Conservation (phyloP, 2,888 invertebrate species). For the Megalurothrips usitatus region DNA sequence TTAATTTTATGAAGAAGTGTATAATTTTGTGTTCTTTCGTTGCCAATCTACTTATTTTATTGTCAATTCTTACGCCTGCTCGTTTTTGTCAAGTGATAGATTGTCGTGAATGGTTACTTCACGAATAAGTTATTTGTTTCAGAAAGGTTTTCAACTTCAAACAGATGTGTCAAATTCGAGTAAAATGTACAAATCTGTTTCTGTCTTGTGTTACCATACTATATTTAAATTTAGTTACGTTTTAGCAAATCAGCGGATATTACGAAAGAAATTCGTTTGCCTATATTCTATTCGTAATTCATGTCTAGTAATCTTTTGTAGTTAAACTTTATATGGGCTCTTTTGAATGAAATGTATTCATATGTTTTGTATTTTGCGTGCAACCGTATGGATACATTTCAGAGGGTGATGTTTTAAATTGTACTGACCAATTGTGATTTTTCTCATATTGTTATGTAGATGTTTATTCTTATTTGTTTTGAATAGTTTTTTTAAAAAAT, state of each 20-base stretch:
- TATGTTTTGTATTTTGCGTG: conserved; percentile 12
- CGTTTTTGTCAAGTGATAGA: conserved; percentile 23
- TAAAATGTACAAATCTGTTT: conserved; percentile 23
- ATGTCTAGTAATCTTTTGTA: conserved; percentile 27
- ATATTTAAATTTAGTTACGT: conserved; percentile 27
- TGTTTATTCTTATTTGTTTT: conserved; percentile 27
- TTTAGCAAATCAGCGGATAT: conserved; percentile 23
- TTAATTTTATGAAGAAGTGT: conserved; percentile 13
- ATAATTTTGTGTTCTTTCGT: conserved; percentile 27
- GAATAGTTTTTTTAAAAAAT: conserved; percentile 21
- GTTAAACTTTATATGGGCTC: conserved; percentile 25
- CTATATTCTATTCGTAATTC: conserved; percentile 25
- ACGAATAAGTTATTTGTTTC: conserved; percentile 4
- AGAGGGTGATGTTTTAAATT: conserved; percentile 25
- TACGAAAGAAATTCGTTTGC: conserved; percentile 25
- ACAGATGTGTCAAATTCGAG: conserved; percentile 26
- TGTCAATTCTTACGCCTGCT: conserved; percentile 23
- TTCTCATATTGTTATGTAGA: conserved; percentile 27
- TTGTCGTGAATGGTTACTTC: background rate
- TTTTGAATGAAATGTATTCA: conserved; percentile 27
- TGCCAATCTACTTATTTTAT: conserved; percentile 27
- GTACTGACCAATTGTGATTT: conserved; percentile 26
- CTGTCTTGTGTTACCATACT: conserved; percentile 26
- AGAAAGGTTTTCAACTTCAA: conserved; percentile 11
- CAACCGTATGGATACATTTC: conserved; percentile 17